Evolutionary conservation across 2,797 vertebrate genomes (phyloP), one percentile per base, ranked within the genome.

Genomic region (Spea hammondii): DNA sequence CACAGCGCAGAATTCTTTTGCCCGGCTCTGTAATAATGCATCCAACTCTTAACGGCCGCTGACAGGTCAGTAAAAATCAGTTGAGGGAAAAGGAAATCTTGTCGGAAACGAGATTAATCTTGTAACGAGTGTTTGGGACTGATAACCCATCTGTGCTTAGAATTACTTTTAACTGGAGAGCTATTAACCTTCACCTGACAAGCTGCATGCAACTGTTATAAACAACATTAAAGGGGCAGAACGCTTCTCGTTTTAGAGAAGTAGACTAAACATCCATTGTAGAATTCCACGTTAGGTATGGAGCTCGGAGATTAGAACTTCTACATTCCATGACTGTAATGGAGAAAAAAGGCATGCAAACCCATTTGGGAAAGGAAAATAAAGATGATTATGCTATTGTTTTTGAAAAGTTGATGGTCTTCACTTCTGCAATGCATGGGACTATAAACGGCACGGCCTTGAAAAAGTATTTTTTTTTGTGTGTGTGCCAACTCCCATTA

Each of bases 31-130:
- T 17, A 84, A 85, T 88, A 76, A 88, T 88, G 89, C 90, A 83
- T 90, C 90, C 89, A 88, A 72, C 85, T 88, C 85, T 85, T 85
- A 92, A 92, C 91, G 91, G 90, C 91, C 51, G 88, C 83, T 91
- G 92, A 93, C 91, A 93, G 91, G 86, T 90, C 92, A 89, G 90
- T 86, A 88, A 91, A 91, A 93, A 93, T 92, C 92, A 93, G 93
- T 93, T 92, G 91, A 91, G 93, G 93, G 92, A 94, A 94, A 90
- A 82, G 93, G 93, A 94, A 93, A 90, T 93, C 89, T 91, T 94
- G 93, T 94, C 91, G 93, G 92, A 95, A 94, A 92, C n/a, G 89
- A 93, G 93, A 94, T 94, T 94, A 94, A 93, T 93, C 89, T 91
- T 91, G 90, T 91, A 93, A 90, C 90, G 88, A 92, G 92, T 94